These are phyloP conservation scores for Hiodon alosoides DNA, from an alignment of 2,113 vertebrate genomes.

Conservation along the genomic window DNA sequence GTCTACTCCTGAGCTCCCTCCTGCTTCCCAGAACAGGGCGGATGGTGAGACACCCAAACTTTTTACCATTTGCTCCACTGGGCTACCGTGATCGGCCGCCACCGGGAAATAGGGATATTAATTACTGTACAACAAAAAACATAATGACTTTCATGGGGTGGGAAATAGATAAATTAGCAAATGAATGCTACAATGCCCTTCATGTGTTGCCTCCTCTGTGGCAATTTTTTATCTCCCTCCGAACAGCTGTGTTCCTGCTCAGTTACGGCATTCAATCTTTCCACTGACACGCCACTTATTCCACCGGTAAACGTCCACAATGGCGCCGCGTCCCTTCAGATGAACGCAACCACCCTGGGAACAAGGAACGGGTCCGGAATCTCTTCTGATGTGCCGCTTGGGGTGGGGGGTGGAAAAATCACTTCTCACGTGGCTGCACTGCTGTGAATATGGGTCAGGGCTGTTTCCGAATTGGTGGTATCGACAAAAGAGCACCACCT, in stretches of 20 bases:
- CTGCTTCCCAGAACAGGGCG: neutral
- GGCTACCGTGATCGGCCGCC: neutral
- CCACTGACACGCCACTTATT: neutral
- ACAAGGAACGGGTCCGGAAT: neutral
- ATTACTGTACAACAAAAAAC: slow-evolving; percentile 28
- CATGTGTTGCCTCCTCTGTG: slow-evolving; percentile 33
- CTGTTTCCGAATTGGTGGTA: neutral
- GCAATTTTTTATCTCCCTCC: slow-evolving; percentile 43
- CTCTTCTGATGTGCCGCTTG: neutral
- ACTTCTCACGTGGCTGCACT: neutral
- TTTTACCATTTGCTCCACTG: neutral
- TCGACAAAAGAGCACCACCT: neutral
- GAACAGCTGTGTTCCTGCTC: slow-evolving; percentile 42
- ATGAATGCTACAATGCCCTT: slow-evolving; percentile 36
- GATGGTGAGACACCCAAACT: neutral
- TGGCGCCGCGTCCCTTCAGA: neutral
- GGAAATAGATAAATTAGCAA: slow-evolving; percentile 39
- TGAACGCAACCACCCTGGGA: neutral
- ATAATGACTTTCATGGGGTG: slow-evolving; percentile 19
- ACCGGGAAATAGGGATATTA: slow-evolving; percentile 29
- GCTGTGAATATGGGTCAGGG: neutral
- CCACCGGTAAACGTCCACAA: neutral
- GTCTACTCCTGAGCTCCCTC: neutral
- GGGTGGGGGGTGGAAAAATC: neutral
- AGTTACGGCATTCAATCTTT: slow-evolving; percentile 19